These are phyloP conservation scores for Stenoptilia bipunctidactyla DNA, from an alignment of 2,888 invertebrate species.

Conservation along the genomic window DNA sequence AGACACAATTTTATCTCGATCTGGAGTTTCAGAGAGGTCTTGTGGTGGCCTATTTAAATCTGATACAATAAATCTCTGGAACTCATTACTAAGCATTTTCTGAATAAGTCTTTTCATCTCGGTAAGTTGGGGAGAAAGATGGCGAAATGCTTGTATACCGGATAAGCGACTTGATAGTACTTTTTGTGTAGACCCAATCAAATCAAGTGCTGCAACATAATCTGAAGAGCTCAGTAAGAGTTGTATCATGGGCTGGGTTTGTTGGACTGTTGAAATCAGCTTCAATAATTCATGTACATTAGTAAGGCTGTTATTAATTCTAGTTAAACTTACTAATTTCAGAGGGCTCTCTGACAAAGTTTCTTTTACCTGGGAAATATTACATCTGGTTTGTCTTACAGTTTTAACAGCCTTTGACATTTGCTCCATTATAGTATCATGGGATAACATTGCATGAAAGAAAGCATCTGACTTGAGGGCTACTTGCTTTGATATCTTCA, in stretches of 20 bases:
- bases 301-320: constrained; percentile 75
- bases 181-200: constrained; percentile 96
- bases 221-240: constrained; percentile 93
- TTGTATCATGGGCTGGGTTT: constrained; percentile 98
- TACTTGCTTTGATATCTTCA: constrained; percentile 92
- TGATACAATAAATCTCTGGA: constrained; percentile 89
- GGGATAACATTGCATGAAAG: constrained; percentile 98
- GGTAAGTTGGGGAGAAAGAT: constrained; percentile 93
- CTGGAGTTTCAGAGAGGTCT: constrained; percentile 72
- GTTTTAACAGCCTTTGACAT: constrained; percentile 86
- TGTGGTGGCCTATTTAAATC: constrained; percentile 88
- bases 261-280: constrained; percentile 94
- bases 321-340: constrained; percentile 79
- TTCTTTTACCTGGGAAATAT: constrained; percentile 82
- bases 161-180: constrained; percentile 90
- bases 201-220: constrained; percentile 96
- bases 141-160: constrained; percentile 95
- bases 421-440: constrained; percentile 96
- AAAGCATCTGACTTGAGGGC: constrained; percentile 96
- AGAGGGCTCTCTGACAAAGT: constrained; percentile 85
- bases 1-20: constrained; percentile 88
- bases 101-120: constrained; percentile 97
- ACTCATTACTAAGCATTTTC: constrained; percentile 96
- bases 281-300: constrained; percentile 82
- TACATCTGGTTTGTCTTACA: constrained; percentile 79